A percentile compares a stretch with the other conserved stretches of the same genome.
phyloP scores from a whole-genome alignment of 2,888 invertebrate genomes.

The Pheosia tremula region DNA sequence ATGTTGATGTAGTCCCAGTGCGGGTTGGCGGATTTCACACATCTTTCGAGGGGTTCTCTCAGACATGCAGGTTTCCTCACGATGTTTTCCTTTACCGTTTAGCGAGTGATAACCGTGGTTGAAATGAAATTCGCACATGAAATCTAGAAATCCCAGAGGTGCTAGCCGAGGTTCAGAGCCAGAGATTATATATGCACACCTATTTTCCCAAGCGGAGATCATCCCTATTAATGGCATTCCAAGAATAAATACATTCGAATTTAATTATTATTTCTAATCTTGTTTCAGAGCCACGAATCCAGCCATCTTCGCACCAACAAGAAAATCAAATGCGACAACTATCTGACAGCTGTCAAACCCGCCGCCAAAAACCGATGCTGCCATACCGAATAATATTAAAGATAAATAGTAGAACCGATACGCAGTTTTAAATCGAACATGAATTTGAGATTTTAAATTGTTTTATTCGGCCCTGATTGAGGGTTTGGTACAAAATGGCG shows the following conservation, averaged over 20 bases:
- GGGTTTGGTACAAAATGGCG: conserved; percentile 85
- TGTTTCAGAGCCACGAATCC: conserved; percentile 35
- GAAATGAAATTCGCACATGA: background rate
- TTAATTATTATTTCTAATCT: conserved; percentile 12
- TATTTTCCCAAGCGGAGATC: too few species aligned
- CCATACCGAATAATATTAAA: conserved; percentile 31
- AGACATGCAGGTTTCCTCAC: too few species aligned
- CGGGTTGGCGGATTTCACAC: too few species aligned
- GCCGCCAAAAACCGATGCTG: conserved; percentile 37
- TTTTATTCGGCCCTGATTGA: background rate
- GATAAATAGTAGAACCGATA: conserved; percentile 8
- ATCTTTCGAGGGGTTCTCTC: too few species aligned
- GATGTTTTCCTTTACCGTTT: too few species aligned
- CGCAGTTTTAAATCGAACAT: conserved; percentile 10
- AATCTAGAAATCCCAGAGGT: background rate
- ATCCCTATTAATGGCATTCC: too few species aligned
- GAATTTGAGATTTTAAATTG: conserved; percentile 24
- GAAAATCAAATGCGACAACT: conserved; percentile 13
- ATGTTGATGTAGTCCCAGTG: too few species aligned
- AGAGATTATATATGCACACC: too few species aligned
- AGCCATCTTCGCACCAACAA: conserved; percentile 19
- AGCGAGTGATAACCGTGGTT: too few species aligned
- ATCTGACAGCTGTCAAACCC: conserved; percentile 22
- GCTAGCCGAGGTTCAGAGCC: too few species aligned
- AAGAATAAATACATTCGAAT: too few species aligned